Conservation (phyloP, 2,888 invertebrate genomes). For the Vanessa cardui region DNA sequence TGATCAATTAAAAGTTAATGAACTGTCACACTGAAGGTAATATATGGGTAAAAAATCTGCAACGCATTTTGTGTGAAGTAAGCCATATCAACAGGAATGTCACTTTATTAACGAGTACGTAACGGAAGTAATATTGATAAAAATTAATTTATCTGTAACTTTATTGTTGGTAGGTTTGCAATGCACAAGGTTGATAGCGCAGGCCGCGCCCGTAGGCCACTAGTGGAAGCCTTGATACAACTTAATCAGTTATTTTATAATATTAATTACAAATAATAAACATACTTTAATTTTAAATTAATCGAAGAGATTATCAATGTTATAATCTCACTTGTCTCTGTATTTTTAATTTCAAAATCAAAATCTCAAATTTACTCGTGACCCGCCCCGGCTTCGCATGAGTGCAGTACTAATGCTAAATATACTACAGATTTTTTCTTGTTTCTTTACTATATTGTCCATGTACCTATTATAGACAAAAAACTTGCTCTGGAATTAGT, state of each 20-base stretch:
- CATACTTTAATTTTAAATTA: no score
- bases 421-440: no score
- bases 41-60: not conserved
- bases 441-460: no score
- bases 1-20: not conserved
- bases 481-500: no score
- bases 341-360: no score
- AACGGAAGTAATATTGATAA: conserved; percentile 7
- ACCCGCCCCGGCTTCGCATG: no score
- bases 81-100: not conserved
- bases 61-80: not conserved
- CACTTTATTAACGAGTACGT: not conserved
- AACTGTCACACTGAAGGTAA: not conserved
- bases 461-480: no score
- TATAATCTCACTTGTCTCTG: no score
- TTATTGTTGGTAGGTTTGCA: conserved; percentile 4
- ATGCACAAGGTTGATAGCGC: conserved; percentile 6
- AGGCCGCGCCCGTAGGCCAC: conserved; percentile 4
- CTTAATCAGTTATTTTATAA: not conserved
- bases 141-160: not conserved
- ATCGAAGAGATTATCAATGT: no score
- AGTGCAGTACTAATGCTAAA: no score
- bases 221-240: conserved; percentile 17
- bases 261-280: no score
- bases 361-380: no score